A percentile compares a stretch with the other conserved stretches of the same genome.
These are phyloP conservation scores for Ascidia mentula DNA, from an alignment of 23 tunicate species.

Conservation along the genomic window DNA sequence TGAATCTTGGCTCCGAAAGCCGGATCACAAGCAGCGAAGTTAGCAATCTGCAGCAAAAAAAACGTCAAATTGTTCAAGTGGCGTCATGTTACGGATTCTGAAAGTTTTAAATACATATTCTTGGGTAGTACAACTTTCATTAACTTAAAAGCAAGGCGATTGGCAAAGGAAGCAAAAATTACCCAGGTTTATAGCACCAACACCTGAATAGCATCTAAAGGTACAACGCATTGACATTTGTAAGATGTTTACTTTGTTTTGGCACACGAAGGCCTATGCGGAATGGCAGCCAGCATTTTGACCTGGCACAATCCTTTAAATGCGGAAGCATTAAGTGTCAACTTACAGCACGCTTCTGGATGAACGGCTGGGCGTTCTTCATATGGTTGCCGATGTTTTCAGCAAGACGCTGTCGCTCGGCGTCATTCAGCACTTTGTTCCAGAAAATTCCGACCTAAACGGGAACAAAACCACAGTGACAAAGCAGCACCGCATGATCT, in stretches of 20 bases:
- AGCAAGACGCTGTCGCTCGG: slow-evolving; percentile 80
- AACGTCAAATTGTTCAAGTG: no score
- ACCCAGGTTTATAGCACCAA: no score
- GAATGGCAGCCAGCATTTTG: no score
- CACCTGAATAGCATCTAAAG: no score
- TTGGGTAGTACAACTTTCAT: not conserved
- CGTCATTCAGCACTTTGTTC: slow-evolving; percentile 69
- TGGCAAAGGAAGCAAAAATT: not conserved
- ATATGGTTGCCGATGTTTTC: slow-evolving; percentile 90
- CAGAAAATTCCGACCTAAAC: slow-evolving; percentile 41
- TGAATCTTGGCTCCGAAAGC: slow-evolving; percentile 67
- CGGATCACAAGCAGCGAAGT: slow-evolving; percentile 58
- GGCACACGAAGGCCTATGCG: no score
- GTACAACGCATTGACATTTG: no score
- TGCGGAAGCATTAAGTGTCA: not conserved
- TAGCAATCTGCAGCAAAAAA: slow-evolving; percentile 40
- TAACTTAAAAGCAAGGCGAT: not conserved
- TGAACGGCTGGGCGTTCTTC: slow-evolving; percentile 86
- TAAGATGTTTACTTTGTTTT: no score
- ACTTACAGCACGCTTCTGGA: slow-evolving; percentile 85
- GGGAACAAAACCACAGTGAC: no score
- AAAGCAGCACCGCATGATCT: not conserved
- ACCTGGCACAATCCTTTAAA: no score
- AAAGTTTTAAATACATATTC: no score
- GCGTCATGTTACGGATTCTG: no score